Conservation (phyloP, 2,888 invertebrate genomes). For the Tachina fera region DNA sequence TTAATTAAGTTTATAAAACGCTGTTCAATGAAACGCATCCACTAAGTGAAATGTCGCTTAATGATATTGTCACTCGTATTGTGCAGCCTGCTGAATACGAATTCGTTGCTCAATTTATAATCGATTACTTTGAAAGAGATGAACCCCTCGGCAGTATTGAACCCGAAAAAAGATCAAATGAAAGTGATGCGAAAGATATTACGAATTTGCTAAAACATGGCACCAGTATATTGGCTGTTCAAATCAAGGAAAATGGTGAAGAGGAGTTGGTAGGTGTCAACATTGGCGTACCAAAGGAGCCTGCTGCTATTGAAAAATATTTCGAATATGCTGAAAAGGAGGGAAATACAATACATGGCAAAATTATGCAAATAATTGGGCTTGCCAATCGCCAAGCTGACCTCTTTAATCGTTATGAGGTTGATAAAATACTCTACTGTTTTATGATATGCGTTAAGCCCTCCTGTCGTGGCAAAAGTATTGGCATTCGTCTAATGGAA, state of each 20-base stretch:
- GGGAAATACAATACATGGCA: constrained; percentile 45
- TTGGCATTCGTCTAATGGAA: constrained; percentile 41
- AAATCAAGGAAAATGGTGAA: constrained; percentile 20
- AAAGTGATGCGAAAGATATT: constrained; percentile 25
- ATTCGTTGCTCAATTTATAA: constrained; percentile 40
- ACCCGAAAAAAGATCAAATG: constrained; percentile 29
- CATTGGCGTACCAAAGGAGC: constrained; percentile 39
- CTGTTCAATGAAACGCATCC: neutral
- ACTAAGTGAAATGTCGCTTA: constrained; percentile 21
- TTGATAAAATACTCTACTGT: constrained; percentile 45
- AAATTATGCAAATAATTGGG: constrained; percentile 46
- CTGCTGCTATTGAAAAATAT: constrained; percentile 33
- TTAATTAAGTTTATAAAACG: constrained; percentile 1
- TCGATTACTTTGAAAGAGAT: constrained; percentile 49
- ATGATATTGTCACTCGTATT: constrained; percentile 41
- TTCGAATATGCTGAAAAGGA: constrained; percentile 16
- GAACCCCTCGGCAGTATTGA: constrained; percentile 45
- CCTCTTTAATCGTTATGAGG: constrained; percentile 57
- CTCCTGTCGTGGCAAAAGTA: constrained; percentile 28
- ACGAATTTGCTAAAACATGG: constrained; percentile 36
- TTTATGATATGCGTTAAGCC: constrained; percentile 42
- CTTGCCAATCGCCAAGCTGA: constrained; percentile 36
- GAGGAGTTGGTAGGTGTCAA: constrained; percentile 49
- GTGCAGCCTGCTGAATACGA: constrained; percentile 36
- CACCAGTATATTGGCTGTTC: constrained; percentile 45